Percentiles rank a stretch among this genome's conserved stretches.
Conservation (phyloP, 2,797 vertebrate genomes). For the Psittacula echo region DNA sequence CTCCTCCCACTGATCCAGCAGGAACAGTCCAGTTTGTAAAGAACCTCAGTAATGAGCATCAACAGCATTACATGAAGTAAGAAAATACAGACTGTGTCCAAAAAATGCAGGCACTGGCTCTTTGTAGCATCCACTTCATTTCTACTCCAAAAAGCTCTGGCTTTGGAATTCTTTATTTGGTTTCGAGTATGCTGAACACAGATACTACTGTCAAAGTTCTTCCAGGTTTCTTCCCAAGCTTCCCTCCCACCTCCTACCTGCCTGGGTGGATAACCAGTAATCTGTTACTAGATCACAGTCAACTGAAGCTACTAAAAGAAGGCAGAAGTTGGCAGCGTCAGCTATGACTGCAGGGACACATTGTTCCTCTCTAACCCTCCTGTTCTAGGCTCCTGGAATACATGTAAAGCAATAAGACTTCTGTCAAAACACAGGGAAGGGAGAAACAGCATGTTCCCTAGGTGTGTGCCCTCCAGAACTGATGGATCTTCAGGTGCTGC, state of each 20-base stretch:
- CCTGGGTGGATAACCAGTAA: background rate
- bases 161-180: slow-evolving; percentile 64
- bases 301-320: background rate
- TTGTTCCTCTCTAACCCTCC: background rate
- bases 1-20: background rate
- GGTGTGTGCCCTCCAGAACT: background rate
- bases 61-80: background rate
- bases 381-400: background rate
- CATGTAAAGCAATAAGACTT: background rate
- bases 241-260: background rate
- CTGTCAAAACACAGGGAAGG: background rate
- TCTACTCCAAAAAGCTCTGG: background rate
- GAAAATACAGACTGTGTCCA: background rate
- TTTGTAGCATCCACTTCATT: background rate
- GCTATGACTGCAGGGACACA: background rate
- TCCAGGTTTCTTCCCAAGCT: background rate
- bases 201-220: background rate
- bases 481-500: background rate
- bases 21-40: background rate
- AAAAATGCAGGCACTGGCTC: background rate
- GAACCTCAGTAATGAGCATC: background rate
- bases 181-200: slow-evolving; percentile 2
- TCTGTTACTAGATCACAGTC: background rate
- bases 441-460: background rate
- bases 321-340: background rate